A percentile compares a stretch with the other conserved stretches of the same genome.
These are phyloP conservation scores for Aporrectodea caliginosa DNA, from an alignment of 1,140 invertebrate species.

Conservation along the genomic window DNA sequence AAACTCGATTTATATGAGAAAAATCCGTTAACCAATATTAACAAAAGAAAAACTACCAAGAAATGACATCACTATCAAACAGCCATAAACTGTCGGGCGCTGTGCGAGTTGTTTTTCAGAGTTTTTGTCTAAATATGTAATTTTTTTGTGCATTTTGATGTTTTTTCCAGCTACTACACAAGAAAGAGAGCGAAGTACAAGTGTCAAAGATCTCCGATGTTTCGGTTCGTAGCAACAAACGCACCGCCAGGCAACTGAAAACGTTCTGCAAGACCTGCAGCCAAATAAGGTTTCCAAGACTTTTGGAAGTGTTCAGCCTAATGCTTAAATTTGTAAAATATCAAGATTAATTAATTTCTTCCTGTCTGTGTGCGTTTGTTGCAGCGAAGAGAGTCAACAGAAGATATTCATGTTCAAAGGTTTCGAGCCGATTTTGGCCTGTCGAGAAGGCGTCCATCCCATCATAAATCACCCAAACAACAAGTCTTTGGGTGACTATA, in stretches of 20 bases:
- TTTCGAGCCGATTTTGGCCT: background rate
- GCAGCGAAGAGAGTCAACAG: background rate
- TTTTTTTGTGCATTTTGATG: no score
- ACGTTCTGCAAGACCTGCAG: no score
- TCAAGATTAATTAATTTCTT: no score
- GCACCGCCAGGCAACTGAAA: no score
- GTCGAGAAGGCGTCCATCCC: background rate
- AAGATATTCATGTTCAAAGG: background rate
- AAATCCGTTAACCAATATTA: no score
- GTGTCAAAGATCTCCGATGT: background rate
- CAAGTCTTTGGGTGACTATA: background rate
- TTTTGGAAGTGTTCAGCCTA: no score
- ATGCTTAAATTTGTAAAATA: no score
- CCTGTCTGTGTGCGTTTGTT: background rate
- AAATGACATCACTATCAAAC: background rate
- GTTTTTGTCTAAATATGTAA: no score
- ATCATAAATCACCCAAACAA: background rate
- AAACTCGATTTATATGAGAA: no score
- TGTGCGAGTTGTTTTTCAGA: no score
- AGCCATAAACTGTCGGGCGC: background rate
- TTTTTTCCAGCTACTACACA: no score
- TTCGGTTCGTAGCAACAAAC: background rate
- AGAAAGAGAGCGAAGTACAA: background rate
- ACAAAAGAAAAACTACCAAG: background rate
- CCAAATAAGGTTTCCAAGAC: no score